phyloP scores from a whole-genome alignment of 2,113 vertebrate species.

The Nesoenas mayeri region DNA sequence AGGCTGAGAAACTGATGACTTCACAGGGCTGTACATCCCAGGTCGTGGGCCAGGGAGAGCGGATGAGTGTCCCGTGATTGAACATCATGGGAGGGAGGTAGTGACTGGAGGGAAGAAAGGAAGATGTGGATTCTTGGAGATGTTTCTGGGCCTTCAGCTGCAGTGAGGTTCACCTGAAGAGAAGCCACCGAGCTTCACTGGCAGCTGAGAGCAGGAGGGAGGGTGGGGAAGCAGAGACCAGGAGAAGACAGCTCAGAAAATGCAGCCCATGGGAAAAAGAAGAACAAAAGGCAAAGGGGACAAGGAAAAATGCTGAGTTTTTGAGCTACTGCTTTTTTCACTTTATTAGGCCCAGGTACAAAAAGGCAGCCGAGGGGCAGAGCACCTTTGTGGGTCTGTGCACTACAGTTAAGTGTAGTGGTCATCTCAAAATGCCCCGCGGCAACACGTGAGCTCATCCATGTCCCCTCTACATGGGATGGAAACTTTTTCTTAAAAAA shows the following conservation, averaged over 20 bases:
- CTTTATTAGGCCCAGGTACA: background rate
- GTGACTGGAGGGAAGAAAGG: background rate
- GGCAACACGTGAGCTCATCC: background rate
- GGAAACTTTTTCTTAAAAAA: background rate
- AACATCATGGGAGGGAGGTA: background rate
- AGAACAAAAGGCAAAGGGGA: background rate
- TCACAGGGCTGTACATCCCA: background rate
- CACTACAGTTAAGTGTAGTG: background rate
- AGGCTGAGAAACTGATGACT: background rate
- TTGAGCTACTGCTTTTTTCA: background rate
- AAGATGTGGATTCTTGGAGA: background rate
- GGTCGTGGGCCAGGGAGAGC: background rate
- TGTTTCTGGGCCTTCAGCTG: background rate
- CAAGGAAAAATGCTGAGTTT: fast-evolving
- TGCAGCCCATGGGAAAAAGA: background rate
- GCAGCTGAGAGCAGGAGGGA: background rate
- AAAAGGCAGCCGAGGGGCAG: background rate
- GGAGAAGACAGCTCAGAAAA: background rate
- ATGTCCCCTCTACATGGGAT: background rate
- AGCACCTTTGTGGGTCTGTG: background rate
- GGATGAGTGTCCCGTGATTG: fast-evolving
- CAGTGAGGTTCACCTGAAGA: background rate
- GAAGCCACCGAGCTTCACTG: background rate
- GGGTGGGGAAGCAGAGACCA: background rate
- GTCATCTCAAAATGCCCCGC: background rate